These are phyloP conservation scores for Eugnorisma glareosa DNA, from an alignment of 2,888 invertebrate genomes.

Conservation along the genomic window DNA sequence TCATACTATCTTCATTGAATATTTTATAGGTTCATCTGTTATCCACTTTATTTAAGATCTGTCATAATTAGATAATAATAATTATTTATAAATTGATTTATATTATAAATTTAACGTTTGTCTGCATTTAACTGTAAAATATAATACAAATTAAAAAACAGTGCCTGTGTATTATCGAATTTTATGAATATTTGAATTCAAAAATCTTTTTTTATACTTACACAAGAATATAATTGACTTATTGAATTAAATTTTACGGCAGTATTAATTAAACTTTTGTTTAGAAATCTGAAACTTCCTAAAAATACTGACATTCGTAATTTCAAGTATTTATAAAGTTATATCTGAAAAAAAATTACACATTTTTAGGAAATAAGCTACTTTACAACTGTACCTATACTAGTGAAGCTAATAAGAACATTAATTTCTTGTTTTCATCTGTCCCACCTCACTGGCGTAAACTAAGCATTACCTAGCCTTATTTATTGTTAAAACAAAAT, in stretches of 20 bases:
- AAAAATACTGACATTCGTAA: not conserved
- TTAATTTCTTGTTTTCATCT: not conserved
- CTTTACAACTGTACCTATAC: conserved; percentile 4
- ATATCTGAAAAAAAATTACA: not conserved
- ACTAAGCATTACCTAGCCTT: not conserved
- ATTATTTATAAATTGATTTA: conserved; percentile 17
- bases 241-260: not conserved
- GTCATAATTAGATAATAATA: conserved; percentile 17
- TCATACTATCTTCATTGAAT: not conserved
- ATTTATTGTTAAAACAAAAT: not conserved
- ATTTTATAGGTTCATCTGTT: not conserved
- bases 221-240: not conserved
- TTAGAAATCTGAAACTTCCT: not conserved
- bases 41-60: conserved; percentile 32
- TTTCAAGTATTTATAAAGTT: not conserved
- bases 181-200: not conserved
- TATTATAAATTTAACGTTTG: conserved; percentile 28
- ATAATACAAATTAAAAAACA: conserved; percentile 41
- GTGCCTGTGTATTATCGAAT: not conserved
- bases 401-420: not conserved
- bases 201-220: not conserved
- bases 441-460: conserved; percentile 33
- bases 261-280: not conserved
- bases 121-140: conserved; percentile 48
- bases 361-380: not conserved